phyloP scores from a whole-genome alignment of 1,140 invertebrate species.

The Drosophila ananassae region DNA sequence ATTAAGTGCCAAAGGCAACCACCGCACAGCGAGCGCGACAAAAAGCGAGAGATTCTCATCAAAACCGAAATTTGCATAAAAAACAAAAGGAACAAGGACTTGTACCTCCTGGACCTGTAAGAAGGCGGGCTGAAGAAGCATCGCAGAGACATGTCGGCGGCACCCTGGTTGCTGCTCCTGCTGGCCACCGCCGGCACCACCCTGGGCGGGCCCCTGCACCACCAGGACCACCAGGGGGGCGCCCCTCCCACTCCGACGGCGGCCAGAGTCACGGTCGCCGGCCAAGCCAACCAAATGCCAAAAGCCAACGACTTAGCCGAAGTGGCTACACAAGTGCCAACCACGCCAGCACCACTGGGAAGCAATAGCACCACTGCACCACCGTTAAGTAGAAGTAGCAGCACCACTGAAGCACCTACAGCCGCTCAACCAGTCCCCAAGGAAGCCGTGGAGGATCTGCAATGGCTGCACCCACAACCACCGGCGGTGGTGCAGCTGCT shows the following conservation, averaged over 20 bases:
- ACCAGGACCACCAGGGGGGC: conserved; percentile 35
- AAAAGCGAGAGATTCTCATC: conserved; percentile 16
- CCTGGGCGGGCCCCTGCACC: not conserved
- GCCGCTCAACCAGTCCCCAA: conserved; percentile 3
- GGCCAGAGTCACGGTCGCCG: conserved; percentile 7
- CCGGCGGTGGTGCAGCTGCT: conserved; percentile 60
- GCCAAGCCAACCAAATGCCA: conserved; percentile 2
- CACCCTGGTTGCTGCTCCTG: conserved; percentile 49
- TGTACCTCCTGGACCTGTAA: not conserved
- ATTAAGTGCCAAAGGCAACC: conserved; percentile 65
- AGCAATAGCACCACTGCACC: conserved; percentile 3
- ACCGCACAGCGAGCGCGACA: conserved; percentile 17
- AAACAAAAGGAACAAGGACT: conserved; percentile 38
- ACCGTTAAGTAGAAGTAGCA: not conserved
- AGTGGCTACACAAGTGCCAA: not conserved
- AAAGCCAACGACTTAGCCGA: not conserved
- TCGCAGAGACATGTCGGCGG: not conserved
- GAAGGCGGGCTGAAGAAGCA: conserved; percentile 8
- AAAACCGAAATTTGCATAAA: conserved; percentile 13
- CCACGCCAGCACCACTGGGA: conserved; percentile 12
- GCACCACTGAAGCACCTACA: conserved; percentile 6
- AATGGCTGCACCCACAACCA: conserved; percentile 2
- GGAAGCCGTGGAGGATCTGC: not conserved
- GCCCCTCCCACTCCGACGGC: conserved; percentile 60
- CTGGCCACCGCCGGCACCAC: conserved; percentile 39